Base-by-base conservation (phyloP, 2,888 invertebrate species). In the Nomada ferruginata region DNA sequence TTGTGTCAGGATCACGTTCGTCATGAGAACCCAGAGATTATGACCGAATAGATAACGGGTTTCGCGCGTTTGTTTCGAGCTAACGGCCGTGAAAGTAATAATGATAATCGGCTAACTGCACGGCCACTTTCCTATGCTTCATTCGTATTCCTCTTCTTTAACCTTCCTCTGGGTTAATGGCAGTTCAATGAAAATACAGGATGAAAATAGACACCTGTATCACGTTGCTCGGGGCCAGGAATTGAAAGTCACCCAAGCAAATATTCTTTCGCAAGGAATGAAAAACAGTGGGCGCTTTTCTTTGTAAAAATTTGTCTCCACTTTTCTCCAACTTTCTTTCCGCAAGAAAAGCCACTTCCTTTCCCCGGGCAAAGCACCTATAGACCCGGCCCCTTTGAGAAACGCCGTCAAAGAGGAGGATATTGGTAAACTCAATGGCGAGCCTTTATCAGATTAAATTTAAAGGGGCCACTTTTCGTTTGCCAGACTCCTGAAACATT, bases 391-490 rank as follows among this genome's bases (percentile, higher is more conserved):
- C 29, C 72, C 72, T 72, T 79, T 79, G 66, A 79, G 44, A 59
- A 26, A 57, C 57, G 29, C 63, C 44, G 57, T 72, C 80, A 80
- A 80, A 80, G 79, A 61, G 55, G 72, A 79, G 79, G 79, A 79
- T 80, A 80, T 79, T 63, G 80, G 80, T 72, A 80, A 80, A 80
- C 79, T 72, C 66, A 68, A 72, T 68, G 80, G 73, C 79, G 63
- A 79, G 73, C 72, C 80, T 66, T 68, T 79, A 79, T 80, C 79
- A 61, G 66, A 29, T 79, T 79, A 79, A 80, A 61, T 26, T 80
- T 72, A 70, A 79, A 79, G 65, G 65, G 79, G 65, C 72, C 55
- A 70, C 70, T 78, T 42, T 29, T 50, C 71, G 47, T 61, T 78
- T 50, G 47, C 47, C 47, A 47, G 47, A 47, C 47, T 47, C 47